Conservation (phyloP, 2,888 invertebrate genomes). For the Priocnemis perturbator region DNA sequence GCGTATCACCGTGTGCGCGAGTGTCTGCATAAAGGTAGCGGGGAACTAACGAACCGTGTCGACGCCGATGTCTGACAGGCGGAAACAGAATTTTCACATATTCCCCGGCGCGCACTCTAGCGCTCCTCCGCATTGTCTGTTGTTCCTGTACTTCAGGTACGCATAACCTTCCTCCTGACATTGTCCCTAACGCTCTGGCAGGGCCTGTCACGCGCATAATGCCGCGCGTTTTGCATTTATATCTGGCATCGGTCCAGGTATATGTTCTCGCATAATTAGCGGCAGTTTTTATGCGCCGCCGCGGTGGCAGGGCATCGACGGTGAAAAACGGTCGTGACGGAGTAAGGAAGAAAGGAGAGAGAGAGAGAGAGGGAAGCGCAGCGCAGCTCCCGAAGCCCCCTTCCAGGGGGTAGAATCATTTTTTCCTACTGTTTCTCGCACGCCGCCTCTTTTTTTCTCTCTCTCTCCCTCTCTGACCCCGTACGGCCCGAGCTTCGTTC, state of each 20-base stretch:
- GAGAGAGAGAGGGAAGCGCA: conserved; percentile 33
- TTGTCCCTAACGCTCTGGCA: conserved; percentile 61
- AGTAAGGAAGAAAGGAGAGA: neutral
- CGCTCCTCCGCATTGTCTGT: conserved; percentile 49
- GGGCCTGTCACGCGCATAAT: conserved; percentile 68
- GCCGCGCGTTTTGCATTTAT: conserved; percentile 68
- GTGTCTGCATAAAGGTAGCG: no score
- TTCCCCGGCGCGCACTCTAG: conserved; percentile 43
- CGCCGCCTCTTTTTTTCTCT: conserved; percentile 43
- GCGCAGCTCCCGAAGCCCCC: conserved; percentile 20
- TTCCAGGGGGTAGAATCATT: conserved; percentile 37
- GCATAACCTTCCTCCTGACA: conserved; percentile 54
- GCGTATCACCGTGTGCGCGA: no score
- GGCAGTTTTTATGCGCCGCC: conserved; percentile 62
- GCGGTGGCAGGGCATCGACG: conserved; percentile 26
- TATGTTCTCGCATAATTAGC: conserved; percentile 70
- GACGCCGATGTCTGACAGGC: conserved; percentile 53
- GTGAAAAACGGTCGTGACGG: conserved; percentile 20
- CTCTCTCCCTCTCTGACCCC: conserved; percentile 22
- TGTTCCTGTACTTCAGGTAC: conserved; percentile 52
- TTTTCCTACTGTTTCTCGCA: conserved; percentile 48
- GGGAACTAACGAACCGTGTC: conserved; percentile 52
- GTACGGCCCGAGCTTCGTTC: conserved; percentile 44
- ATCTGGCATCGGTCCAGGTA: conserved; percentile 66
- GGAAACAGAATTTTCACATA: conserved; percentile 55